These are phyloP conservation scores for Austrofundulus limnaeus DNA, from an alignment of 2,113 vertebrate genomes.

Conservation along the genomic window DNA sequence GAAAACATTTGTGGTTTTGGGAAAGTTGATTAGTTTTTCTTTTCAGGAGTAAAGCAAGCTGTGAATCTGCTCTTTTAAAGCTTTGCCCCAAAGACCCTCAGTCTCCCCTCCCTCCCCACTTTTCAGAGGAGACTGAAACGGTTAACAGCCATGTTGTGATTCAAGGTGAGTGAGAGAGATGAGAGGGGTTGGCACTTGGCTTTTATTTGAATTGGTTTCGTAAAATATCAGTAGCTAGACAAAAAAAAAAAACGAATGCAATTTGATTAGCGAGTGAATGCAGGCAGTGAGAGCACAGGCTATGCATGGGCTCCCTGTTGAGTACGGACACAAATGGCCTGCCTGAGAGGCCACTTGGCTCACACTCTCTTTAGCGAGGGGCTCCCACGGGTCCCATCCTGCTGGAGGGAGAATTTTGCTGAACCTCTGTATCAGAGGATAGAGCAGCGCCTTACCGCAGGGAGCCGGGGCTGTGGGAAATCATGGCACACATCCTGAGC, in stretches of 20 bases:
- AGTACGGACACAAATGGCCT: constrained; percentile 67
- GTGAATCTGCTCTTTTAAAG: constrained; percentile 75
- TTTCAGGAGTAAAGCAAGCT: constrained; percentile 69
- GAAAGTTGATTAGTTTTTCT: constrained; percentile 61
- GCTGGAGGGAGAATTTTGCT: constrained; percentile 68
- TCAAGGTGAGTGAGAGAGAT: constrained; percentile 6
- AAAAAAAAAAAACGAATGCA: constrained; percentile 21
- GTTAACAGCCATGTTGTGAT: constrained; percentile 44
- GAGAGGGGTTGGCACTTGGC: constrained; percentile 30
- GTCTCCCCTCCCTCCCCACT: constrained; percentile 48
- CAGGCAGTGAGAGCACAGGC: constrained; percentile 63
- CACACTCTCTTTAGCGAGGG: constrained; percentile 64
- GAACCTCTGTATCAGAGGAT: constrained; percentile 83
- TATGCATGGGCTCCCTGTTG: constrained; percentile 74
- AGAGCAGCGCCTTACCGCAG: constrained; percentile 68
- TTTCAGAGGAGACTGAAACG: constrained; percentile 62
- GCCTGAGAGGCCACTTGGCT: constrained; percentile 65
- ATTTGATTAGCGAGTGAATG: constrained; percentile 41
- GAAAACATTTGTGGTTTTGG: constrained; percentile 64
- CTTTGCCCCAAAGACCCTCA: constrained; percentile 76
- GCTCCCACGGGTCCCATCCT: constrained; percentile 47
- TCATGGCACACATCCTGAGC: constrained; percentile 65
- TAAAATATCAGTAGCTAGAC: background rate
- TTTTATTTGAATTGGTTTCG: constrained; percentile 38
- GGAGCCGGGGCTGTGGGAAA: constrained; percentile 67